A percentile compares a stretch with the other conserved stretches of the same genome.
phyloP scores from a whole-genome alignment of 2,888 invertebrate genomes.

The Lycocerus yunnanus region DNA sequence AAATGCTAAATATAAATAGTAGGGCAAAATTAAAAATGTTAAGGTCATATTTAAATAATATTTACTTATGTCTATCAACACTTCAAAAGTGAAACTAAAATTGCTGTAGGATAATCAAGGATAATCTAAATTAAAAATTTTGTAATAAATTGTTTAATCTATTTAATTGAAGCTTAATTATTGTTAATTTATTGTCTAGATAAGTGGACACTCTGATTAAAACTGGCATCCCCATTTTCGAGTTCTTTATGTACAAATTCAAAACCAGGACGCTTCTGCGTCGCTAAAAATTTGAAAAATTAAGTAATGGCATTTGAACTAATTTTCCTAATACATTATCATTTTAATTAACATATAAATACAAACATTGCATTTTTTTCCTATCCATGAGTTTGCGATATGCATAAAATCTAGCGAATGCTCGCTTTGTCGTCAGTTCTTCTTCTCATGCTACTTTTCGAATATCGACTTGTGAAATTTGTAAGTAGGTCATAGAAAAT shows the following conservation, averaged over 20 bases:
- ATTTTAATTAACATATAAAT: too few species aligned
- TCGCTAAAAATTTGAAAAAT: too few species aligned
- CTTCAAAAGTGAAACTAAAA: background rate
- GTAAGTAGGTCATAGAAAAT: background rate
- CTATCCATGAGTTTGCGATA: background rate
- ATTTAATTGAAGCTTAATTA: background rate
- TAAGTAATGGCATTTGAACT: too few species aligned
- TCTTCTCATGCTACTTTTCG: background rate
- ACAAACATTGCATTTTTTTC: too few species aligned
- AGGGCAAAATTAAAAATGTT: background rate
- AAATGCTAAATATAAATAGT: background rate
- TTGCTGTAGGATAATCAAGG: background rate
- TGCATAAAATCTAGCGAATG: background rate
- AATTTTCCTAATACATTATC: too few species aligned
- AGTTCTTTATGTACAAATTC: too few species aligned
- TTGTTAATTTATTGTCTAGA: too few species aligned
- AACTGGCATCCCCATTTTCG: background rate
- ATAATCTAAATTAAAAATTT: background rate
- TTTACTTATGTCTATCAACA: background rate
- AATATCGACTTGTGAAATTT: background rate
- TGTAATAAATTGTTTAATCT: background rate
- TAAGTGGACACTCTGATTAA: background rate
- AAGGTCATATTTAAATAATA: background rate
- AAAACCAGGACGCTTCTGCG: too few species aligned
- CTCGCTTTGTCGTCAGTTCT: background rate